Evolutionary conservation across 2,888 invertebrate genomes (phyloP), one percentile per base, ranked within the genome.

Genomic region (Blastobasis lacticolella): DNA sequence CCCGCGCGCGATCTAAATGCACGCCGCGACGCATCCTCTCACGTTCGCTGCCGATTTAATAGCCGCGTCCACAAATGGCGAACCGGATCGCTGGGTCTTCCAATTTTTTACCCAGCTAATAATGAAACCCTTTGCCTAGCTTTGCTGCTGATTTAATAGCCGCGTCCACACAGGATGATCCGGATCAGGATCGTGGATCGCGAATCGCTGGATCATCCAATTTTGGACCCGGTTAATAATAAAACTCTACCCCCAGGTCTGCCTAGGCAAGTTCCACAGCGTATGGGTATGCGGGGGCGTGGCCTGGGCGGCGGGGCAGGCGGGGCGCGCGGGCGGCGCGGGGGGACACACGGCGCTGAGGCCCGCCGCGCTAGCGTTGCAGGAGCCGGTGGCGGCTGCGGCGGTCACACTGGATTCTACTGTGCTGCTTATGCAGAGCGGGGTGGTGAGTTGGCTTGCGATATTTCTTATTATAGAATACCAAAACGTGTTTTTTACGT

Each of bases 231-330:
- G n/a, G n/a, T n/a, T n/a, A n/a, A n/a, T n/a, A n/a, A 23, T 23
- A 23, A 23, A 23, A 23, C 23, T 23, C 23, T 23, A 23, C 37
- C 57, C 66, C 4, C 75, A 93, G 92, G 91, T 94, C n/a, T 90
- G 90, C 57, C 88, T 95, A 58, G 91, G 92, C 62, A 94, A 94
- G 75, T 95, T 93, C 79, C 95, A 95, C 79, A 92, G 92, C 59
- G 82, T 94, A 9, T 93, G 94, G 82, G 69, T 94, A 38, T 74
- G 78, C 53, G 73, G 70, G 42, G 82, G 81, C 51, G 79, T 83
- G 49, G 92, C 93, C 3, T 96, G 91, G 85, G 90, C 92, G 23
- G 94, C 95, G 72, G 97, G 97, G 0, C 94, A 95, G 79, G 93
- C 95, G 8, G 92, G 92, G 57, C 73, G 87, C 1, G 90, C 96